These are phyloP conservation scores for Drepana arcuata DNA, from an alignment of 1,140 invertebrate species.

Conservation along the genomic window DNA sequence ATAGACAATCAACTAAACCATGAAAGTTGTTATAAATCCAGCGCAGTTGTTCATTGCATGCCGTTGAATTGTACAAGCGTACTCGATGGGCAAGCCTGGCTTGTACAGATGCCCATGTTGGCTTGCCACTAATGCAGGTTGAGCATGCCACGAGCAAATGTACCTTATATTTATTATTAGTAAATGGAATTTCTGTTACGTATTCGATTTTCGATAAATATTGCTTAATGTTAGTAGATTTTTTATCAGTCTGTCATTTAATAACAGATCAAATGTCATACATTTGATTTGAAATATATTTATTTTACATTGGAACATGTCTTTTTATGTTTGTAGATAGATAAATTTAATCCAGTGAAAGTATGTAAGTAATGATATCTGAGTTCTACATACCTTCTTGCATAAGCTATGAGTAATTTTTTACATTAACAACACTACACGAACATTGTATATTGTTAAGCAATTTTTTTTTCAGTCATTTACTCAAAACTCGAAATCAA, in stretches of 20 bases:
- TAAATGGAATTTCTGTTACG: constrained; percentile 63
- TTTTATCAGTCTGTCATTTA: constrained; percentile 66
- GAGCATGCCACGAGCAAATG: too few species aligned
- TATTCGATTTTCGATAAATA: constrained; percentile 67
- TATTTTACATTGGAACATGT: constrained; percentile 68
- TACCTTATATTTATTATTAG: constrained; percentile 61
- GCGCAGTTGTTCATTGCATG: constrained; percentile 41
- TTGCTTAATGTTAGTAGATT: constrained; percentile 69
- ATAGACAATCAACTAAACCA: constrained; percentile 59
- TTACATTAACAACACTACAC: constrained; percentile 29
- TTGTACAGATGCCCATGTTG: too few species aligned
- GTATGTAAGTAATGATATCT: constrained; percentile 31
- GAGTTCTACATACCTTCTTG: constrained; percentile 35
- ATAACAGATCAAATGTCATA: constrained; percentile 69
- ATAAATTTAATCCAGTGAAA: constrained; percentile 54
- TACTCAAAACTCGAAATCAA: constrained; percentile 51
- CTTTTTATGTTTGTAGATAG: constrained; percentile 70
- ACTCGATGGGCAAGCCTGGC: too few species aligned
- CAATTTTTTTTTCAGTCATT: constrained; percentile 59
- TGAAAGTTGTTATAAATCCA: constrained; percentile 43
- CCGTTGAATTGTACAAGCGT: too few species aligned
- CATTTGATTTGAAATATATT: constrained; percentile 72
- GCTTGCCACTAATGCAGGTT: too few species aligned
- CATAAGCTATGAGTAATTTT: constrained; percentile 28
- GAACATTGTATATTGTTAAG: constrained; percentile 63